Evolutionary conservation across 2,797 vertebrate species (phyloP).

Genomic region (Pantherophis vulpinus): DNA sequence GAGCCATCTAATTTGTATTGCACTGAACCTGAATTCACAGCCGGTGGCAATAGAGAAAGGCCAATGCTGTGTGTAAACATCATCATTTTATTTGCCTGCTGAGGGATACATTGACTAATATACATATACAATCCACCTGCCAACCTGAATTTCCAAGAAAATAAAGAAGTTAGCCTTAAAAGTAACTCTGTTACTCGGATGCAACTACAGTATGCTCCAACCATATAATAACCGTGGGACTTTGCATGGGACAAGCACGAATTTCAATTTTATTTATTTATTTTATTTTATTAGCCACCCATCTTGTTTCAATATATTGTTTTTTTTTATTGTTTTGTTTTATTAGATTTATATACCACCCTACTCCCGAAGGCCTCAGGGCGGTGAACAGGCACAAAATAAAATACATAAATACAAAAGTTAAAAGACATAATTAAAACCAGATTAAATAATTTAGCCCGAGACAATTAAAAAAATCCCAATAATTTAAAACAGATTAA

Average conservation of each 20-base stretch:
- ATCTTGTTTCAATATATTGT: neutral
- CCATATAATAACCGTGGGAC: neutral
- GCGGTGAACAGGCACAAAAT: no score
- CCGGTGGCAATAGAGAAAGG: constrained; percentile 26
- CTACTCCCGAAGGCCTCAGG: no score
- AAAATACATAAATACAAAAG: no score
- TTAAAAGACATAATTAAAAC: no score
- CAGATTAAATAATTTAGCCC: no score
- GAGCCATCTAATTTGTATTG: constrained; percentile 14
- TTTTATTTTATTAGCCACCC: neutral
- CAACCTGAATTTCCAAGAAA: constrained; percentile 6
- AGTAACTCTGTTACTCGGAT: neutral
- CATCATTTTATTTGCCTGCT: constrained; percentile 34
- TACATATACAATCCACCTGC: neutral
- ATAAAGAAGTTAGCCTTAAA: constrained; percentile 7
- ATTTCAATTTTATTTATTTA: neutral
- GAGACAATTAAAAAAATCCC: no score
- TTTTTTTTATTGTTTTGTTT: no score
- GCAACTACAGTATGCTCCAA: neutral
- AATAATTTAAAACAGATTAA: no score
- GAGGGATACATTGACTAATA: constrained; percentile 18
- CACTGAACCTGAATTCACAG: constrained; percentile 30
- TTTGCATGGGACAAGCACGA: neutral
- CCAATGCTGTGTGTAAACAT: constrained; percentile 27
- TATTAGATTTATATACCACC: no score